Evolutionary conservation across 2,113 vertebrate genomes (phyloP).

Genomic region (Gadus macrocephalus): DNA sequence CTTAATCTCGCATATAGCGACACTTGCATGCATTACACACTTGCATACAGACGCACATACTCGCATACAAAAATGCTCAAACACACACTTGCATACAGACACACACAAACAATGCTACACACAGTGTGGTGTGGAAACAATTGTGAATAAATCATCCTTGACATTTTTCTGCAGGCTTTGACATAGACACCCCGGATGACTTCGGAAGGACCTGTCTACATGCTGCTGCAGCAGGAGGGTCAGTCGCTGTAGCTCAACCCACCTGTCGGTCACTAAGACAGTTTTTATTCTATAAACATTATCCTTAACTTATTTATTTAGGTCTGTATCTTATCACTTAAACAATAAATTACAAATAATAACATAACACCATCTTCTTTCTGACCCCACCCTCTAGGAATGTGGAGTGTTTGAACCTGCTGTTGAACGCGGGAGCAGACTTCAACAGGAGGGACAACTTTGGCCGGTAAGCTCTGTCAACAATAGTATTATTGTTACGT

Average conservation of each 20-base stretch:
- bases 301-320: neutral
- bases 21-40: neutral
- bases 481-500: too few species aligned
- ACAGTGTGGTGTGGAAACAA: neutral
- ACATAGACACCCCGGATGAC: constrained; percentile 92
- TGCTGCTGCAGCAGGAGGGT: constrained; percentile 97
- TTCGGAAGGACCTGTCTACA: constrained; percentile 97
- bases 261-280: neutral
- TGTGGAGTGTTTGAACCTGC: constrained; percentile 95
- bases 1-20: neutral
- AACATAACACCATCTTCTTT: neutral
- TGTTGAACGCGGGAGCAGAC: constrained; percentile 92
- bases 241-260: constrained; percentile 43
- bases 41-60: constrained; percentile 5
- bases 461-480: constrained; percentile 79
- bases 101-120: constrained; percentile 5
- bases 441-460: constrained; percentile 96
- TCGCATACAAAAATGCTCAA: neutral
- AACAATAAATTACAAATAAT: too few species aligned
- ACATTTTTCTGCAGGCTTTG: constrained; percentile 78
- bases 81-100: constrained; percentile 8
- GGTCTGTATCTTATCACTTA: neutral
- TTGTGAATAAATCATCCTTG: neutral
- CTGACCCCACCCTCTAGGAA: constrained; percentile 73
- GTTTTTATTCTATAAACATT: neutral